Evolutionary conservation across 1,140 invertebrate genomes (phyloP).

Genomic region (Harlomillsia oculata): DNA sequence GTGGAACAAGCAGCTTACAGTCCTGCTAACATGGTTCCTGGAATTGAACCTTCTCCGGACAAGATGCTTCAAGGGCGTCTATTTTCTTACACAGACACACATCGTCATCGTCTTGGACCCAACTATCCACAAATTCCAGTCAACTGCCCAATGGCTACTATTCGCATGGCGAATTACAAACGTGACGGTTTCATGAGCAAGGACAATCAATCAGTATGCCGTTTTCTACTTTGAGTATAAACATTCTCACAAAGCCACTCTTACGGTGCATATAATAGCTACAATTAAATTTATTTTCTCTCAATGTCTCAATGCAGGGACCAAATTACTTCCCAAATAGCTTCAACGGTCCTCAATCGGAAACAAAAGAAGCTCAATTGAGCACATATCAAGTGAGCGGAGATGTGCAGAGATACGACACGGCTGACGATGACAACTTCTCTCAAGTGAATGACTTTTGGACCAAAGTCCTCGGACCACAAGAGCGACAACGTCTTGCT

Average conservation of each 20-base stretch:
- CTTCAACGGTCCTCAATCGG: conserved; percentile 70
- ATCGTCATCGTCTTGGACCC: conserved; percentile 80
- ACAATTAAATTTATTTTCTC: neutral
- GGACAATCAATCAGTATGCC: conserved; percentile 11
- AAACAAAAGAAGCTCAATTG: conserved; percentile 44
- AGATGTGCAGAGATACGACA: conserved; percentile 55
- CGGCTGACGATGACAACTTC: conserved; percentile 81
- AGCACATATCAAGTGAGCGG: conserved; percentile 31
- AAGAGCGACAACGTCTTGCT: conserved; percentile 59
- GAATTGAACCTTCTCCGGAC: conserved; percentile 51
- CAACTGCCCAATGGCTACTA: conserved; percentile 65
- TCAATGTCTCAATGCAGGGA: conserved; percentile 48
- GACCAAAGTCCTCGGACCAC: conserved; percentile 62
- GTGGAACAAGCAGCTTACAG: conserved; percentile 92
- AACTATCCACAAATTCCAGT: conserved; percentile 90
- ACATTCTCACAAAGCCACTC: neutral
- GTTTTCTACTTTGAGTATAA: no score
- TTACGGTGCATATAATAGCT: neutral
- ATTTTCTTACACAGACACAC: conserved; percentile 90
- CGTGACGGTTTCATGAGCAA: conserved; percentile 69
- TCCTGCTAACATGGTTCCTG: conserved; percentile 80
- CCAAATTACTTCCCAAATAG: conserved; percentile 96
- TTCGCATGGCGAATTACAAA: conserved; percentile 62
- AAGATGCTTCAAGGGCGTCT: conserved; percentile 69
- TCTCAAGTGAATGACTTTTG: conserved; percentile 73